These are phyloP conservation scores for Mastomys natalensis DNA, from an alignment of 2,113 vertebrate species.

Conservation along the genomic window DNA sequence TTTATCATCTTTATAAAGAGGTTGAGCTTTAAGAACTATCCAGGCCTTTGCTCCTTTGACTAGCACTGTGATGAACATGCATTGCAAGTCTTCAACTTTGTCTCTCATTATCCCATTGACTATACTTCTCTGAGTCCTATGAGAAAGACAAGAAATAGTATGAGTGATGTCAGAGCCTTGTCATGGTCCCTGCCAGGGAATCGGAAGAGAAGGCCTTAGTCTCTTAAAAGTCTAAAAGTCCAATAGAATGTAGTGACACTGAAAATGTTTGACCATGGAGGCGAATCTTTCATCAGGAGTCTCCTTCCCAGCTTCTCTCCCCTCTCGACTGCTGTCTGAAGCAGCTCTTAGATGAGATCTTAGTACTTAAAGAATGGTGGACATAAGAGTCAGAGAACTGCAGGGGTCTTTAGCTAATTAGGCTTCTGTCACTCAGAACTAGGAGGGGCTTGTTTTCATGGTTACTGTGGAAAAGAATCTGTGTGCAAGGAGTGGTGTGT, in stretches of 20 bases:
- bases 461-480: neutral
- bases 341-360: too few species aligned
- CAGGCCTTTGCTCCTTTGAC: neutral
- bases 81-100: neutral
- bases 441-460: neutral
- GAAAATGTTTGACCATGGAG: neutral
- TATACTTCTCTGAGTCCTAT: neutral
- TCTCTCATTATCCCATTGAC: neutral
- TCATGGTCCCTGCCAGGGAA: neutral
- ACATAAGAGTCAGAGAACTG: neutral
- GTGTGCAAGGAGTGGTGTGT: neutral
- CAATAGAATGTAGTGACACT: neutral
- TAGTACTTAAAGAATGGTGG: neutral
- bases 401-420: neutral
- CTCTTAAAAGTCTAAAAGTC: neutral
- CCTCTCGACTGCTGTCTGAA: neutral
- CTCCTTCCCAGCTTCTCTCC: fast-evolving
- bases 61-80: neutral
- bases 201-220: neutral
- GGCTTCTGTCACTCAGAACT: neutral
- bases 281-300: neutral
- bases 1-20: neutral
- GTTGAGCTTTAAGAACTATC: neutral
- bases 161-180: neutral
- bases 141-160: neutral